A percentile compares a stretch with the other conserved stretches of the same genome.
phyloP scores from a whole-genome alignment of 2,888 invertebrate species.

The Keiferia lycopersicella region DNA sequence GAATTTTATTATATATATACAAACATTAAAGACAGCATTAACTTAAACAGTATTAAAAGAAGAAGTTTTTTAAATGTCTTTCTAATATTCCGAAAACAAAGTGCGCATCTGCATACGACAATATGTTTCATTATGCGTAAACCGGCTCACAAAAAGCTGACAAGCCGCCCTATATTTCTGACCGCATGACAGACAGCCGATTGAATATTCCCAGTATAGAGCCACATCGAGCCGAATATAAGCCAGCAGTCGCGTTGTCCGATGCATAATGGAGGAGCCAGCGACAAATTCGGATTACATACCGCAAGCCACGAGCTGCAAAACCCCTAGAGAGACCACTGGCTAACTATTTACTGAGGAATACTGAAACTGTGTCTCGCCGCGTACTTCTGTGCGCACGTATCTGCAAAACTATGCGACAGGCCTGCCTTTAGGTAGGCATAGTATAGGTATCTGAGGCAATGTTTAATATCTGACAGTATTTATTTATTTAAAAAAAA shows the following conservation, averaged over 20 bases:
- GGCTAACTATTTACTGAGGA: no score
- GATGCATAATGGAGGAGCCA: slow-evolving; percentile 38
- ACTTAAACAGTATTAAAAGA: background rate
- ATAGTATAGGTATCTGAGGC: no score
- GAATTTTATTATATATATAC: no score
- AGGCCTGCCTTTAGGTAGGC: no score
- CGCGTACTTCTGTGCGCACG: no score
- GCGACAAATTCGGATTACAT: slow-evolving; percentile 36
- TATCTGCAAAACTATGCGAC: no score
- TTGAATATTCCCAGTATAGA: slow-evolving; percentile 3
- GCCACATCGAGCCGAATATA: slow-evolving; percentile 17
- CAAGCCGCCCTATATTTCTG: background rate
- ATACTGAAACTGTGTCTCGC: no score
- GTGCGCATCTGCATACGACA: background rate
- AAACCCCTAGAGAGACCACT: no score
- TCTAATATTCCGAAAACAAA: background rate
- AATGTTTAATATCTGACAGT: no score
- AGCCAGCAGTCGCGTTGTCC: slow-evolving; percentile 25
- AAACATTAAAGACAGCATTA: background rate
- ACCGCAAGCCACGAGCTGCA: slow-evolving; percentile 5
- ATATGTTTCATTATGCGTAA: background rate
- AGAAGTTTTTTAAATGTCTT: no score
- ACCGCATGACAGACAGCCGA: slow-evolving; percentile 7
- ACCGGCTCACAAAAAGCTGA: background rate
- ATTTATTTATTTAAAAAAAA: no score